These are phyloP conservation scores for Lanius ludovicianus DNA, from an alignment of 2,113 vertebrate species.

Conservation along the genomic window DNA sequence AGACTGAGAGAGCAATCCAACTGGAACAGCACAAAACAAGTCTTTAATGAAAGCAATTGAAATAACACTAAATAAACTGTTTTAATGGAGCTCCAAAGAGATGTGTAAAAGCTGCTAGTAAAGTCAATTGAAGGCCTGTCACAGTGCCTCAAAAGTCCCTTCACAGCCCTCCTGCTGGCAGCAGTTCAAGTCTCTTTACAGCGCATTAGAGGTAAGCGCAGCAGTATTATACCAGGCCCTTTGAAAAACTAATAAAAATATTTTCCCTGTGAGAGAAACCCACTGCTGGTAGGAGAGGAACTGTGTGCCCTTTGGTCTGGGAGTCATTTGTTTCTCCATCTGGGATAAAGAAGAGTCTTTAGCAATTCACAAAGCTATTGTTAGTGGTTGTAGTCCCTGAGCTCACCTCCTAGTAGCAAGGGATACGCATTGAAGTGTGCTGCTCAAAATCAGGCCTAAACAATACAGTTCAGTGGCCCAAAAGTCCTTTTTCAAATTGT, in stretches of 20 bases:
- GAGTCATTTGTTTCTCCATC: constrained; percentile 3
- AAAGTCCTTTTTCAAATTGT: not conserved
- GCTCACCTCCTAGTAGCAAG: not conserved
- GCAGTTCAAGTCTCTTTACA: constrained; percentile 7
- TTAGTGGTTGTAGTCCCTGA: not conserved
- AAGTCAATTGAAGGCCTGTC: constrained; percentile 50
- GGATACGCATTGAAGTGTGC: not conserved
- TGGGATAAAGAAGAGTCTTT: not conserved
- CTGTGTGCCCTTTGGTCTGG: not conserved
- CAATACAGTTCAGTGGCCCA: not conserved
- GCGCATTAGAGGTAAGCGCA: not conserved
- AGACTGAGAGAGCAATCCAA: not conserved
- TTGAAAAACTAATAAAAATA: constrained; percentile 22
- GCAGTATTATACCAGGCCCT: not conserved
- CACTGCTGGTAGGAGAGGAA: not conserved
- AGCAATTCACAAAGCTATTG: not conserved
- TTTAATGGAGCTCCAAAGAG: constrained; percentile 32
- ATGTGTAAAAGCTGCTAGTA: constrained; percentile 29
- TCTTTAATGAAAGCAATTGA: constrained; percentile 39
- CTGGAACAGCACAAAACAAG: constrained; percentile 18
- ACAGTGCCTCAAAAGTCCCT: constrained; percentile 16
- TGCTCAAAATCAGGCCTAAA: not conserved
- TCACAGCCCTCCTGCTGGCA: constrained; percentile 5
- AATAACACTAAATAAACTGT: constrained; percentile 51
- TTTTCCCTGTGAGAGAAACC: not conserved